A percentile compares a stretch with the other conserved stretches of the same genome.
Conservation (phyloP, 2,113 vertebrate genomes). For the Tamias sibiricus region DNA sequence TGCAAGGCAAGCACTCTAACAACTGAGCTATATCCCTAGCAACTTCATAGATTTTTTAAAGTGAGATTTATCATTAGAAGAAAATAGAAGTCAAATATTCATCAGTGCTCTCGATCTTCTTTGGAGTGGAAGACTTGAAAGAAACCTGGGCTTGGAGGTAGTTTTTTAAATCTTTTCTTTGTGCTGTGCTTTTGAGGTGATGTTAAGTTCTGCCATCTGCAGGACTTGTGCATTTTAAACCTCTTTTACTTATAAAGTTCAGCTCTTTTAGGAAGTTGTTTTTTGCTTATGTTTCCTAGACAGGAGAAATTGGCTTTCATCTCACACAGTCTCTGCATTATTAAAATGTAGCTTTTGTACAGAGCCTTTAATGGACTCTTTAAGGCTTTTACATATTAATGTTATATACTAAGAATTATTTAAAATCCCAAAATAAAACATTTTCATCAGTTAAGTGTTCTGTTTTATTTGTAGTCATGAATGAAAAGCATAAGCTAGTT, state of each 20-base stretch:
- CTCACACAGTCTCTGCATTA: constrained; percentile 60
- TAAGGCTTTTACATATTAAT: constrained; percentile 61
- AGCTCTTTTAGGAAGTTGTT: constrained; percentile 48
- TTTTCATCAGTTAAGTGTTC: constrained; percentile 30
- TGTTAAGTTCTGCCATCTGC: constrained; percentile 52
- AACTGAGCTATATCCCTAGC: too few species aligned
- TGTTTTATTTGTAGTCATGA: constrained; percentile 54
- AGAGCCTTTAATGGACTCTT: constrained; percentile 65
- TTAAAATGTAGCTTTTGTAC: constrained; percentile 73
- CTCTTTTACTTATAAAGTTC: constrained; percentile 34
- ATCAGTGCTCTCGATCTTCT: constrained; percentile 51
- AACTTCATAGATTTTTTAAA: constrained; percentile 26
- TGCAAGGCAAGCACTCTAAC: too few species aligned
- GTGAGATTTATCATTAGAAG: constrained; percentile 48
- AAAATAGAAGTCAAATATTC: constrained; percentile 56
- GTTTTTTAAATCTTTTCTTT: constrained; percentile 57
- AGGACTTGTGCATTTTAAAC: constrained; percentile 46
- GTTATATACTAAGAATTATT: constrained; percentile 43
- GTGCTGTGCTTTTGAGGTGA: constrained; percentile 29
- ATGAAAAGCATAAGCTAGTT: constrained; percentile 52
- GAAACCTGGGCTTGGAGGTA: constrained; percentile 1
- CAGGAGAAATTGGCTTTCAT: constrained; percentile 19
- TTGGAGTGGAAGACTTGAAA: constrained; percentile 57
- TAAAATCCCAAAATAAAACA: constrained; percentile 60
- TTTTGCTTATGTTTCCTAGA: constrained; percentile 61